Conservation (phyloP, 2,113 vertebrate genomes). For the Strix uralensis region DNA sequence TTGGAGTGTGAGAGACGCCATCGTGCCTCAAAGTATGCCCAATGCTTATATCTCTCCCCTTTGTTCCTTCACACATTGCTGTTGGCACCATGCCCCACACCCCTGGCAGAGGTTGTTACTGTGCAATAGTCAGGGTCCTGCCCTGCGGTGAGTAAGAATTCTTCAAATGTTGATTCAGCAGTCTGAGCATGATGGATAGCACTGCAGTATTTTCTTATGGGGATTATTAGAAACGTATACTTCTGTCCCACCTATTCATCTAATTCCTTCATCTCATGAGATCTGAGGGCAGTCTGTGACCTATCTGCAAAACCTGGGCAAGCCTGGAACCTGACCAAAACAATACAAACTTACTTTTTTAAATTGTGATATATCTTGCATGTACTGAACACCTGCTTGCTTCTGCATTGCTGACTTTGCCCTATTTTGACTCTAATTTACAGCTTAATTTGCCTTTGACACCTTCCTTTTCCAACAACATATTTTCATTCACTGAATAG, state of each 20-base stretch:
- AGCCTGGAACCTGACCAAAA: not conserved
- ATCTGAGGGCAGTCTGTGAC: not conserved
- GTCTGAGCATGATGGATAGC: not conserved
- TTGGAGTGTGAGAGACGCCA: fast-evolving
- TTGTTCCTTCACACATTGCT: not conserved
- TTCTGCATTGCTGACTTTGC: not conserved
- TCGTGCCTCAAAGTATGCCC: fast-evolving
- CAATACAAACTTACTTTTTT: not conserved
- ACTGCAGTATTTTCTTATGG: fast-evolving
- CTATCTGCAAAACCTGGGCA: not conserved
- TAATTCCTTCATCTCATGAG: not conserved
- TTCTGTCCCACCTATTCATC: not conserved
- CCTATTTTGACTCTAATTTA: slow-evolving; percentile 3
- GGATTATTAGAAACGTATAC: not conserved
- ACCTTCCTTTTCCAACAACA: not conserved
- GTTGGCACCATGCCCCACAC: not conserved
- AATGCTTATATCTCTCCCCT: not conserved
- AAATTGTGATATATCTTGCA: not conserved
- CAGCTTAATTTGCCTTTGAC: slow-evolving; percentile 16
- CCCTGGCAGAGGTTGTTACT: not conserved
- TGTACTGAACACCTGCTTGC: not conserved
- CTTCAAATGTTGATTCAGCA: not conserved
- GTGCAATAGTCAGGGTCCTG: not conserved
- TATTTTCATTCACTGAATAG: slow-evolving; percentile 8
- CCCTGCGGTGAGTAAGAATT: not conserved